These are phyloP conservation scores for Syritta pipiens DNA, from an alignment of 2,888 invertebrate species.

Conservation along the genomic window DNA sequence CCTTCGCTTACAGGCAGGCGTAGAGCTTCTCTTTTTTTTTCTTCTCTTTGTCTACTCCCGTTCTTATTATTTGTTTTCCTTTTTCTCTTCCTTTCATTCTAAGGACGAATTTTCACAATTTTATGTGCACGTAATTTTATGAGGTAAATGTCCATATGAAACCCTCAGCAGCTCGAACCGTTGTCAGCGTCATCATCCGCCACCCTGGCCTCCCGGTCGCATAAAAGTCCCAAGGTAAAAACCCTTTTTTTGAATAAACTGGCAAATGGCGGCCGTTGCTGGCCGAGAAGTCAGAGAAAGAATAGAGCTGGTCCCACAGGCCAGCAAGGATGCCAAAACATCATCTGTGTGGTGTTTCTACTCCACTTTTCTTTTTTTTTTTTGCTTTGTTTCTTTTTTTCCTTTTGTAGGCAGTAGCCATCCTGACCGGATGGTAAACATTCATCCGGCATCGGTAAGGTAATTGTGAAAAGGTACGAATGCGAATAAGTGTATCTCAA, in stretches of 20 bases:
- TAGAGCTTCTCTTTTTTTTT: conserved; percentile 39
- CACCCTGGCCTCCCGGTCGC: conserved; percentile 26
- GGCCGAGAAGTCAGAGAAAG: conserved; percentile 55
- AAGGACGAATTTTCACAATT: conserved; percentile 64
- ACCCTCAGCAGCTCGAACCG: conserved; percentile 35
- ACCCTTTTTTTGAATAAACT: conserved; percentile 63
- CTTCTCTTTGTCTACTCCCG: neutral
- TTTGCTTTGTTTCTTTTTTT: neutral
- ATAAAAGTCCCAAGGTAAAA: conserved; percentile 56
- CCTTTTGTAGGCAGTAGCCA: conserved; percentile 41
- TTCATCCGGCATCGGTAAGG: conserved; percentile 66
- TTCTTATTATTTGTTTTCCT: neutral
- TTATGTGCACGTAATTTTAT: conserved; percentile 64
- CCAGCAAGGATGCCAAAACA: conserved; percentile 45
- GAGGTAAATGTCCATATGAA: conserved; percentile 68
- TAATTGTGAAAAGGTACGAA: conserved; percentile 69
- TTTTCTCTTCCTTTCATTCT: conserved; percentile 9
- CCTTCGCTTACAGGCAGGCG: conserved; percentile 64
- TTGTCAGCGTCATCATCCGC: conserved; percentile 34
- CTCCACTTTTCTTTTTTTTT: conserved; percentile 1
- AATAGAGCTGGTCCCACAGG: conserved; percentile 45
- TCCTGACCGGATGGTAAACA: conserved; percentile 64
- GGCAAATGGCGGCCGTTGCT: conserved; percentile 54
- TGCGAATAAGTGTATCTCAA: conserved; percentile 69
- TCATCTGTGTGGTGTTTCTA: conserved; percentile 48